These are phyloP conservation scores for Girardia tigrina DNA, from an alignment of 2,888 invertebrate genomes.

Conservation along the genomic window DNA sequence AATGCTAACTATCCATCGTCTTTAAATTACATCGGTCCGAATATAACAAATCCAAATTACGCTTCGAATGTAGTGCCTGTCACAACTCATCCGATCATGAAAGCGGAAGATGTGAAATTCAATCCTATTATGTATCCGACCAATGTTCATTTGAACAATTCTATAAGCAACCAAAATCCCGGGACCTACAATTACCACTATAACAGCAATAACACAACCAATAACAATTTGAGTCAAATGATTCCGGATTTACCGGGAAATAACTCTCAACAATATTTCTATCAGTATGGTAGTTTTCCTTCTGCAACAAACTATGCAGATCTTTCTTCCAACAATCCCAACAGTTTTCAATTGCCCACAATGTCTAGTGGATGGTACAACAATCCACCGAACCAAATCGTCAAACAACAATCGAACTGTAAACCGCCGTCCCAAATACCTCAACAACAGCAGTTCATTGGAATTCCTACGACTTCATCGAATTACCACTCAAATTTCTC, in stretches of 20 bases:
- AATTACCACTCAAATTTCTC: background rate
- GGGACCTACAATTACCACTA: background rate
- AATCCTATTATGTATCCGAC: background rate
- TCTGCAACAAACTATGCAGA: background rate
- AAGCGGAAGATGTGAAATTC: background rate
- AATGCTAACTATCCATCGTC: background rate
- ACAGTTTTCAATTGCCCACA: background rate
- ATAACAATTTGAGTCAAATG: too few relatives aligned
- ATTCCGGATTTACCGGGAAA: background rate
- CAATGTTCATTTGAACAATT: background rate
- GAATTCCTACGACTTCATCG: background rate
- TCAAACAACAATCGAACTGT: background rate
- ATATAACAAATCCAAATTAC: background rate
- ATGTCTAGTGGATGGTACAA: conserved; percentile 9
- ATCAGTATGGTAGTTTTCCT: background rate
- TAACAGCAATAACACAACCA: background rate
- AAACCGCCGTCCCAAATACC: background rate
- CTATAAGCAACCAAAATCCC: background rate
- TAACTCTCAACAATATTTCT: background rate
- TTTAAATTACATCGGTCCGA: background rate
- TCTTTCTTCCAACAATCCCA: background rate
- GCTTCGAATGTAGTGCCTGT: background rate
- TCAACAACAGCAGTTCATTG: background rate
- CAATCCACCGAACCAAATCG: background rate
- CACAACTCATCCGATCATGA: background rate